Evolutionary conservation across 1,140 invertebrate species (phyloP), one percentile per base, ranked within the genome.

Genomic region (Drosophila sproati): DNA sequence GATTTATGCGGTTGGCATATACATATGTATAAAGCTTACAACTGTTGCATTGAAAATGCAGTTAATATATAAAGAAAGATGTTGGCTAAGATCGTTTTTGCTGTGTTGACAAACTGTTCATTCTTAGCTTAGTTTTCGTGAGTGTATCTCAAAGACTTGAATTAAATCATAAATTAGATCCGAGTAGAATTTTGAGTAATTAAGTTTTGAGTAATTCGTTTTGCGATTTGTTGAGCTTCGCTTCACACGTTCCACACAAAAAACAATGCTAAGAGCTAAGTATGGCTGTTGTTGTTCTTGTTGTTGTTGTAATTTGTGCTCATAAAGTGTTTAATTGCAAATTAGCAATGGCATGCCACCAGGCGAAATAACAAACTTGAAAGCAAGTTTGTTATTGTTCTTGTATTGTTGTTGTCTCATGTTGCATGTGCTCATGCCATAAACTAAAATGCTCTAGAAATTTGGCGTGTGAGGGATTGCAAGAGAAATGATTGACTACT

Each of bases 261-360:
- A 37, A 60, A 29, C 29, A 32, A n/a, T 43, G 20, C 41, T 35
- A 6, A 10, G 45, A 31, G 10, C 20, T 63, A 3, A 41, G 12
- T 34, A 28, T 8, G 60, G 63, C 43, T 67, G 51, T 59, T 80
- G 43, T 67, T 73, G 55, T 60, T 77, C 51, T 67, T 52, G 57
- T 52, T 80, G 69, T 77, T 86, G 82, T 77, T 83, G 80, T 64
- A 73, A 82, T 80, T 88, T 87, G 83, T 80, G 85, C 78, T 85
- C 85, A 85, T 88, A 89, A 88, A 88, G 85, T 89, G 85, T 89
- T 88, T 88, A 88, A 88, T 88, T 88, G 85, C 85, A 88, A 88
- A 88, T 88, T 88, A 88, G 85, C 80, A 73, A 76, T 76, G 73
- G 73, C 66, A 86, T 81, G 73, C 66, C 62, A 56, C 68, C 64